phyloP scores from a whole-genome alignment of 2,113 vertebrate species.

The Stigmatopora argus region DNA sequence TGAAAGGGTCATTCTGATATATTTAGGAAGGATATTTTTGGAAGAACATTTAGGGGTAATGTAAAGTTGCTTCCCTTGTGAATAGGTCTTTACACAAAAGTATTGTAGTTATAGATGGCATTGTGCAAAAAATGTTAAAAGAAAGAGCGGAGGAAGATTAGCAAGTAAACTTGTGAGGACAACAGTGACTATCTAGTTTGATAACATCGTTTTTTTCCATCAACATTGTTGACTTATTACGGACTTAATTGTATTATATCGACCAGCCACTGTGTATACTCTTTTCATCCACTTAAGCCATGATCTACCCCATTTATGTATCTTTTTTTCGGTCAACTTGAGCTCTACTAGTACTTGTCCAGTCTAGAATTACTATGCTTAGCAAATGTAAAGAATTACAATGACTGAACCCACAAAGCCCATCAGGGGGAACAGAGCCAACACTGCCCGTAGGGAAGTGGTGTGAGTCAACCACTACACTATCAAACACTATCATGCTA shows the following conservation, averaged over 20 bases:
- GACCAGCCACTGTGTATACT: background rate
- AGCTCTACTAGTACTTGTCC: background rate
- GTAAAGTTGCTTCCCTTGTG: conserved; percentile 15
- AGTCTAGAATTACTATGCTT: background rate
- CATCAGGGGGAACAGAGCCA: too few relatives aligned
- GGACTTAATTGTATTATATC: background rate
- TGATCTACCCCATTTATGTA: too few relatives aligned
- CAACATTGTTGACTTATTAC: background rate
- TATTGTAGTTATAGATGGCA: conserved; percentile 4
- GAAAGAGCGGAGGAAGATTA: background rate
- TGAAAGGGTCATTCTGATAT: conserved; percentile 3
- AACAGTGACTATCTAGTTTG: background rate
- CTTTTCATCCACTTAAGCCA: background rate
- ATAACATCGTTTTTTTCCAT: background rate
- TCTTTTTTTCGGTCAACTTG: background rate
- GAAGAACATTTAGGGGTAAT: conserved; percentile 19
- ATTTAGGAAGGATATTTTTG: conserved; percentile 12
- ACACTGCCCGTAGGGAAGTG: too few relatives aligned
- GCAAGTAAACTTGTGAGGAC: background rate
- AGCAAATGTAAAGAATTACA: too few relatives aligned
- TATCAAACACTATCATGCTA: too few relatives aligned
- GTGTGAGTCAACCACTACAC: too few relatives aligned
- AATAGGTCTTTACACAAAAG: background rate
- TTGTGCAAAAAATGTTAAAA: conserved; percentile 1
- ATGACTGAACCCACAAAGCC: too few relatives aligned